Conservation (phyloP, 2,113 vertebrate genomes). For the Accipiter cooperii region DNA sequence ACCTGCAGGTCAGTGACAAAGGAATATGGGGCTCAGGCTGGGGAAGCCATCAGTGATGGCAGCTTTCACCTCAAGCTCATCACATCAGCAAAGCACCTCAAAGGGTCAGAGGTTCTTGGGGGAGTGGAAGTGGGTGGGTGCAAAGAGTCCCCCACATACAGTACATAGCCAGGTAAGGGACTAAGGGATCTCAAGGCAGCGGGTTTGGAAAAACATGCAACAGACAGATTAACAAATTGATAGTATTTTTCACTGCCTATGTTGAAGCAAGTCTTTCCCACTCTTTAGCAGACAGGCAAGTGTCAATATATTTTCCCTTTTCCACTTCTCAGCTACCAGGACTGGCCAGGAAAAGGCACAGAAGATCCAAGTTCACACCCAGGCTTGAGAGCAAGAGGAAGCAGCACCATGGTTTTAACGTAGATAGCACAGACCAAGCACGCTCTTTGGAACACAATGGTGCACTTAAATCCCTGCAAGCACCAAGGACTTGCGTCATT, state of each 20-base stretch:
- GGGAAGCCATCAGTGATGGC: not conserved
- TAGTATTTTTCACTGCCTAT: not conserved
- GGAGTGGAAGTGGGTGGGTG: too few species aligned
- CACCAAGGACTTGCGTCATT: accelerated
- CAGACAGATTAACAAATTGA: not conserved
- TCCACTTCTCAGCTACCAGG: not conserved
- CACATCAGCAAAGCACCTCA: not conserved
- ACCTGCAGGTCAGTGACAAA: not conserved
- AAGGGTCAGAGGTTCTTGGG: too few species aligned
- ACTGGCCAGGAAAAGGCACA: not conserved
- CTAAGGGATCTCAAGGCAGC: not conserved
- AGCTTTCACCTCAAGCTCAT: not conserved
- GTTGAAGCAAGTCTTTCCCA: not conserved
- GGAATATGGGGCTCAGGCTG: not conserved
- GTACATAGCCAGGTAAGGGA: not conserved
- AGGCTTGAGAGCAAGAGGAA: not conserved
- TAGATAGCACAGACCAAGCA: not conserved
- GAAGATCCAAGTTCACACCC: not conserved
- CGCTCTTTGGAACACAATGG: accelerated
- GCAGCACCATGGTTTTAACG: not conserved
- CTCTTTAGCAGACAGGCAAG: not conserved
- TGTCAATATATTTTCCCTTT: not conserved
- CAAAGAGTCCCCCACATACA: not conserved
- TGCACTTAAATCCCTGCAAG: not conserved
- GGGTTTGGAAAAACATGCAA: not conserved